phyloP scores from a whole-genome alignment of 2,113 vertebrate genomes.

The Aix galericulata region DNA sequence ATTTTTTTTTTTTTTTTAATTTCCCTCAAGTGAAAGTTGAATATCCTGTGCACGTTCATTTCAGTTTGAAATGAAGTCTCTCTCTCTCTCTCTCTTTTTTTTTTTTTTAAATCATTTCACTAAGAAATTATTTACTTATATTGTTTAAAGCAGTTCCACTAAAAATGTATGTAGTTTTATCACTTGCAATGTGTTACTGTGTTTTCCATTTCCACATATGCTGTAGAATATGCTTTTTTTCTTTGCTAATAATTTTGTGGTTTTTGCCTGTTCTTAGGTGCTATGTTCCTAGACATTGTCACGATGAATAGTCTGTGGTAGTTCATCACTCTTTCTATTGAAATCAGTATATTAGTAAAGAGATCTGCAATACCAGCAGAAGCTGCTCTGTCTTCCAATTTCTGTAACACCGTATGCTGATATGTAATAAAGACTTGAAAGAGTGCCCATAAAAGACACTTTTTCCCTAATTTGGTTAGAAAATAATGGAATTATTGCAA shows the following conservation, averaged over 20 bases:
- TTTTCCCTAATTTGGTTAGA: not conserved
- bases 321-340: not conserved
- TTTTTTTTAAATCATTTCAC: not conserved
- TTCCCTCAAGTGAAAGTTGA: not conserved
- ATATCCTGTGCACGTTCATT: not conserved
- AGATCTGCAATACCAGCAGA: not conserved
- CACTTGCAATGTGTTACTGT: not conserved
- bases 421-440: constrained; percentile 30
- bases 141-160: not conserved
- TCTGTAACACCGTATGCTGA: not conserved
- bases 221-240: not conserved
- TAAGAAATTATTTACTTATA: not conserved
- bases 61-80: not conserved
- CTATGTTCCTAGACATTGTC: not conserved
- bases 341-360: not conserved
- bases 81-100: too few species aligned
- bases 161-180: not conserved
- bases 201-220: not conserved
- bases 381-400: not conserved
- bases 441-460: not conserved
- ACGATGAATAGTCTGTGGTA: not conserved
- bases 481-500: constrained; percentile 3
- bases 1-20: not conserved
- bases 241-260: not conserved
- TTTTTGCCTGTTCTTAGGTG: not conserved